Evolutionary conservation across 2,888 invertebrate genomes (phyloP).

Genomic region (Hypena proboscidalis): DNA sequence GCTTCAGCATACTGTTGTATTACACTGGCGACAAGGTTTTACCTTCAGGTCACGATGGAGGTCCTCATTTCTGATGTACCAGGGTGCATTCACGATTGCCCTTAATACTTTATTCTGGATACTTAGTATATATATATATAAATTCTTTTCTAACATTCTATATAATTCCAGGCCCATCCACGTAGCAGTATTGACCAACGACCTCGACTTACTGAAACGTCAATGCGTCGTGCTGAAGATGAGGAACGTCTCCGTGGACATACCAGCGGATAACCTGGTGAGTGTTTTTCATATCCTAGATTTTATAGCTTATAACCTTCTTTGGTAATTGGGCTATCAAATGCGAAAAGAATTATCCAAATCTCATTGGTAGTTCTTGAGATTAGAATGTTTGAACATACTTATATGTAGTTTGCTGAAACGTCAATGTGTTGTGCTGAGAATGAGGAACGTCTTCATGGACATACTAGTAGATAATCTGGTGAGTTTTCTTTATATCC

Average conservation of each 20-base stretch:
- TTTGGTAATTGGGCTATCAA: neutral
- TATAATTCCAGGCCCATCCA: slow-evolving; percentile 72
- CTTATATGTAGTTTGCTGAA: neutral
- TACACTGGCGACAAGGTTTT: too few species aligned
- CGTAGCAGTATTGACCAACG: slow-evolving; percentile 59
- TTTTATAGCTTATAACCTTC: neutral
- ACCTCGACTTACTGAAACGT: slow-evolving; percentile 56
- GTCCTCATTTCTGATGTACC: too few species aligned
- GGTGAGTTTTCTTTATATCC: too few species aligned
- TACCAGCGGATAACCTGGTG: slow-evolving; percentile 52
- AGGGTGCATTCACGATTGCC: too few species aligned
- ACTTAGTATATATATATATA: too few species aligned
- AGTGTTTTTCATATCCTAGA: slow-evolving; percentile 29
- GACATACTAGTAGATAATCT: too few species aligned
- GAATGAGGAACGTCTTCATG: too few species aligned
- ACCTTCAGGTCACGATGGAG: too few species aligned
- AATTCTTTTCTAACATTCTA: too few species aligned
- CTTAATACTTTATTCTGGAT: too few species aligned
- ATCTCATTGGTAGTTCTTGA: neutral
- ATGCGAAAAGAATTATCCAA: neutral
- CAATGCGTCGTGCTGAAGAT: slow-evolving; percentile 62
- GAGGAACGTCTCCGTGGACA: slow-evolving; percentile 53
- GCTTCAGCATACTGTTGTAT: too few species aligned
- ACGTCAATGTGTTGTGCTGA: too few species aligned
- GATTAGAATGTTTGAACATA: neutral